Percentiles rank a stretch among this genome's conserved stretches.
phyloP scores from a whole-genome alignment of 2,888 invertebrate genomes.

The Eupithecia abbreviata region DNA sequence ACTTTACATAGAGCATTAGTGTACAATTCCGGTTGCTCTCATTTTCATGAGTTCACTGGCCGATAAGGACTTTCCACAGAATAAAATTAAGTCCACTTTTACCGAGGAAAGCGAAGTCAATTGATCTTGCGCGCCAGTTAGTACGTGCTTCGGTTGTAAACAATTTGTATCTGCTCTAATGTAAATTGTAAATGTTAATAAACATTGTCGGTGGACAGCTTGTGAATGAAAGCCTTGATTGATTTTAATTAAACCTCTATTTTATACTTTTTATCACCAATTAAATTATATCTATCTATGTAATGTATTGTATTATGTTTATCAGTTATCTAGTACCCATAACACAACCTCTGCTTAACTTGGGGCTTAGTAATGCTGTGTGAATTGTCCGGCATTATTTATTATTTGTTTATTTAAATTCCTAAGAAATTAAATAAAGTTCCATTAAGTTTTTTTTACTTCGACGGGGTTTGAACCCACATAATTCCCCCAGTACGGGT shows the following conservation, averaged over 20 bases:
- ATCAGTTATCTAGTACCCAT: no score
- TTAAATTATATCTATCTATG: no score
- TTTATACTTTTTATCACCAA: no score
- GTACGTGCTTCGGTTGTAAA: conserved; percentile 39
- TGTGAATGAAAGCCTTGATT: neutral
- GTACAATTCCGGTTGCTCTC: neutral
- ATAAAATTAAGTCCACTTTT: conserved; percentile 39
- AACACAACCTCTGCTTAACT: no score
- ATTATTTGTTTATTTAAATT: no score
- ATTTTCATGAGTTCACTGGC: conserved; percentile 49
- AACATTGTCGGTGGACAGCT: neutral
- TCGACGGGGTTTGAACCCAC: no score
- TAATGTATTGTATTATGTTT: no score
- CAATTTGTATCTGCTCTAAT: conserved; percentile 7
- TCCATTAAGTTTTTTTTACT: no score
- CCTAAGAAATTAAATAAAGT: no score
- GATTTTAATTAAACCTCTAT: neutral
- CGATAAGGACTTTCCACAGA: conserved; percentile 55
- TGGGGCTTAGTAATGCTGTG: no score
- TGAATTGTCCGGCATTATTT: no score
- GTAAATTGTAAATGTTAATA: neutral
- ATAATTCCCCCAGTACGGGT: no score
- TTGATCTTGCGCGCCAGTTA: conserved; percentile 38
- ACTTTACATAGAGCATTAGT: neutral
- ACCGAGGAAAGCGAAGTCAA: conserved; percentile 58